Evolutionary conservation across 2,797 vertebrate species (phyloP).

Genomic region (Syngnathus rostellatus): DNA sequence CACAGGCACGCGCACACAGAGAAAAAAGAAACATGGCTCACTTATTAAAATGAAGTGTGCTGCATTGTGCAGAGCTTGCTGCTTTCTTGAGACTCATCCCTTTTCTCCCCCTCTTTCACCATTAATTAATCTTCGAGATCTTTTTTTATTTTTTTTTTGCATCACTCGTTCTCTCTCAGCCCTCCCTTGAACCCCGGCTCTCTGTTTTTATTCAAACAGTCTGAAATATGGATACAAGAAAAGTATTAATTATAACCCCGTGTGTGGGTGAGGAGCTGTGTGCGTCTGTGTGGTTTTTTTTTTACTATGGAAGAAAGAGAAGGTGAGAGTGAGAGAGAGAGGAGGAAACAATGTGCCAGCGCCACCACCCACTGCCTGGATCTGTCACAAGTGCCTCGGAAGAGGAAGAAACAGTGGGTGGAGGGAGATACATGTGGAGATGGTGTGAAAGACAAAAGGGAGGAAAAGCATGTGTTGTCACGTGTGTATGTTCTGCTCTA

Average conservation of each 20-base stretch:
- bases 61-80: conserved; percentile 69
- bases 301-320: conserved; percentile 31
- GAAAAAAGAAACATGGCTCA: conserved; percentile 53
- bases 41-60: conserved; percentile 75
- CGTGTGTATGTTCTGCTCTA: conserved; percentile 40
- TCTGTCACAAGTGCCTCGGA: conserved; percentile 62
- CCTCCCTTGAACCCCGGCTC: conserved; percentile 35
- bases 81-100: conserved; percentile 67
- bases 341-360: conserved; percentile 59
- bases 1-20: conserved; percentile 9
- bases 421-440: conserved; percentile 41
- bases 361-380: conserved; percentile 65
- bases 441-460: conserved; percentile 38
- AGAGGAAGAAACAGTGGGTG: conserved; percentile 38
- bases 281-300: conserved; percentile 20
- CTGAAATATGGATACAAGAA: conserved; percentile 72
- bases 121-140: conserved; percentile 75
- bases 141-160: conserved; percentile 66
- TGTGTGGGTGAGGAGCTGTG: conserved; percentile 59
- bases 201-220: conserved; percentile 65
- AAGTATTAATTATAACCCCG: conserved; percentile 75
- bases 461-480: conserved; percentile 15
- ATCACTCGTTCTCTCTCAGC: conserved; percentile 40
- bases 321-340: conserved; percentile 18
- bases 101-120: conserved; percentile 57